These are phyloP conservation scores for Coelogynopora nodosa DNA, from an alignment of 2,888 invertebrate species.

Conservation along the genomic window DNA sequence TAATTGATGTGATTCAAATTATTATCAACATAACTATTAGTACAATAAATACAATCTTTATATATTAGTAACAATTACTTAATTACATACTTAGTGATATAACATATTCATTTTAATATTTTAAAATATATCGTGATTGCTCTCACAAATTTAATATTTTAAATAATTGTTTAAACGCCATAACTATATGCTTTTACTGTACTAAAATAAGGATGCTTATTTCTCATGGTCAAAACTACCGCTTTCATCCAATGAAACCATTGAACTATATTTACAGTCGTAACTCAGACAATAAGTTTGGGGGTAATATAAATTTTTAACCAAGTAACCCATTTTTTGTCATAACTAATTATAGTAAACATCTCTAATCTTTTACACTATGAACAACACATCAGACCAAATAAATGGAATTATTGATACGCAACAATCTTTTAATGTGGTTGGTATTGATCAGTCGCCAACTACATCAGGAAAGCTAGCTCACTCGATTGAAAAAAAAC, in stretches of 20 bases:
- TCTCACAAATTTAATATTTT: too few relatives aligned
- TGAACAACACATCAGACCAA: neutral
- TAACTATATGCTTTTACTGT: too few relatives aligned
- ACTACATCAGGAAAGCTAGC: neutral
- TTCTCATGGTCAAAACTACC: too few relatives aligned
- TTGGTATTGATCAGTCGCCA: neutral
- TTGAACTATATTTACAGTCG: neutral
- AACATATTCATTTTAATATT: too few relatives aligned
- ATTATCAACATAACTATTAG: too few relatives aligned
- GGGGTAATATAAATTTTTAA: neutral
- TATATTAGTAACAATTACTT: too few relatives aligned
- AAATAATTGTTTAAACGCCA: too few relatives aligned
- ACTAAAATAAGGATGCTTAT: too few relatives aligned
- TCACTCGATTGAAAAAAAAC: neutral
- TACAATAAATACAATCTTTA: too few relatives aligned
- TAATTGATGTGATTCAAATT: too few relatives aligned
- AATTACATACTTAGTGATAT: too few relatives aligned
- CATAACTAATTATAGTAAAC: neutral
- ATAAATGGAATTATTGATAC: neutral
- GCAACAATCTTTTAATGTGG: neutral
- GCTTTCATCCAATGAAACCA: neutral
- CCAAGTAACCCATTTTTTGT: neutral
- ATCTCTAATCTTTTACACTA: neutral
- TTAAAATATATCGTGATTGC: too few relatives aligned
- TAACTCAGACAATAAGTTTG: neutral